Base-by-base conservation (phyloP, 2,888 invertebrate species). In the Euzophera pinguis region DNA sequence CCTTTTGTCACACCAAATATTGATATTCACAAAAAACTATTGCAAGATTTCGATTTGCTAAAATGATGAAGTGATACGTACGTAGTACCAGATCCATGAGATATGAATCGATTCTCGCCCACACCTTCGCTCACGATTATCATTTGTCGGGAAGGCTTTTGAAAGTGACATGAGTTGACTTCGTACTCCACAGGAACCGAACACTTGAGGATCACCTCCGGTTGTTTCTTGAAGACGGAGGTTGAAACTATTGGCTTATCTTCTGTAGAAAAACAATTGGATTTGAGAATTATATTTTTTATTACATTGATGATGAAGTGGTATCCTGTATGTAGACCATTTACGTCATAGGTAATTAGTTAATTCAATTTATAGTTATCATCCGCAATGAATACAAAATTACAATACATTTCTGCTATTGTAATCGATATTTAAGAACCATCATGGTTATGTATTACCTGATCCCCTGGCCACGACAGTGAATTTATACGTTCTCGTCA, bases 111-210 rank as follows among this genome's bases (percentile, higher is more conserved):
- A 38, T 71, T 76, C 53, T 86, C 74, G 0, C 78, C 75, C 2
- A 84, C 73, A 0, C 82, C 85, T 4, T 69, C 69, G 7, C 64
- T 62, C 0, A 81, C 81, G 10, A 88, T 57, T 3, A 87, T 64
- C 6, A 81, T 61, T 1, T 61, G 64, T 1, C 81, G 82, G 0
- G 57, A 53, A 0, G 87, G 82, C 32, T 77, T 69, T 0, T 81
- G 73, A 75, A 89, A 89, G 63, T 78, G 77, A 68, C 89, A 89
- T 1, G 74, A 62, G 1, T 57, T 60, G 1, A 84, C 56, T 1
- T 63, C 51, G 2, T 72, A 55, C 0, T 63, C 50, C 4, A 59
- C 65, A 4, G 67, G 57, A 5, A 88, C 64, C 1, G 70, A 64
- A 58, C 89, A 90, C 0, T 75, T 57, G n/a, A 88, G 56, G 0